A percentile compares a stretch with the other conserved stretches of the same genome.
Evolutionary conservation across 2,797 vertebrate genomes (phyloP).

Genomic region (Enteromius trimaculatus): DNA sequence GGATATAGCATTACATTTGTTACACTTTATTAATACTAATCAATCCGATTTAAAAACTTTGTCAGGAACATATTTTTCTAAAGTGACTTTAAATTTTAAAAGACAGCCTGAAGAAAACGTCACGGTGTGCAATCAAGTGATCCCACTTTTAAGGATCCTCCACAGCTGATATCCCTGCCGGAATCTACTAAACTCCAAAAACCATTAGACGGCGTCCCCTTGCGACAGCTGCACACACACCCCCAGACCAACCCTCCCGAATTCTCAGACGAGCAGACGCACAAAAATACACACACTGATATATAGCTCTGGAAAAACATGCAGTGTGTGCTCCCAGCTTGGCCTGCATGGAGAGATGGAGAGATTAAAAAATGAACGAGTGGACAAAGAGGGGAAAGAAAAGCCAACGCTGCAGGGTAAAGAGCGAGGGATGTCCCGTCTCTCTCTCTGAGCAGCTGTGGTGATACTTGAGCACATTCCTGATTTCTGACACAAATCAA

Average conservation of each 20-base stretch:
- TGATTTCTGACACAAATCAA: constrained; percentile 97
- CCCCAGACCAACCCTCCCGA: constrained; percentile 41
- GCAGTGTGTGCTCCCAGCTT: constrained; percentile 38
- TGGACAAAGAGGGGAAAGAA: constrained; percentile 40
- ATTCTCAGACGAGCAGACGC: constrained; percentile 46
- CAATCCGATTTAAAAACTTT: not conserved
- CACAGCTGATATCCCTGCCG: constrained; percentile 48
- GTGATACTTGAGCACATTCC: constrained; percentile 98
- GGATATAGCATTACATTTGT: not conserved
- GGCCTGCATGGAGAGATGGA: constrained; percentile 65
- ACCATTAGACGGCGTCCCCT: constrained; percentile 60
- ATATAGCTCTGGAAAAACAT: constrained; percentile 53
- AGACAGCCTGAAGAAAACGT: not conserved
- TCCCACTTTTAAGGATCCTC: constrained; percentile 59
- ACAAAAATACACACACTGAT: constrained; percentile 51
- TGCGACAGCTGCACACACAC: constrained; percentile 70
- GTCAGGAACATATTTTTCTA: not conserved
- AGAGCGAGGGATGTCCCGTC: constrained; percentile 59
- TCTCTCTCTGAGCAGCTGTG: constrained; percentile 83
- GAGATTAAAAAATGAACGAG: constrained; percentile 43
- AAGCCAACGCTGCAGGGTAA: constrained; percentile 52
- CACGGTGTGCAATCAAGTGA: constrained; percentile 26
- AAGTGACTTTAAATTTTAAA: constrained; percentile 8
- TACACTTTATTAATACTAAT: not conserved
- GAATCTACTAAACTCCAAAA: constrained; percentile 58